Base-by-base conservation (phyloP, 1,140 invertebrate genomes). In the Tigriopus japonicus region DNA sequence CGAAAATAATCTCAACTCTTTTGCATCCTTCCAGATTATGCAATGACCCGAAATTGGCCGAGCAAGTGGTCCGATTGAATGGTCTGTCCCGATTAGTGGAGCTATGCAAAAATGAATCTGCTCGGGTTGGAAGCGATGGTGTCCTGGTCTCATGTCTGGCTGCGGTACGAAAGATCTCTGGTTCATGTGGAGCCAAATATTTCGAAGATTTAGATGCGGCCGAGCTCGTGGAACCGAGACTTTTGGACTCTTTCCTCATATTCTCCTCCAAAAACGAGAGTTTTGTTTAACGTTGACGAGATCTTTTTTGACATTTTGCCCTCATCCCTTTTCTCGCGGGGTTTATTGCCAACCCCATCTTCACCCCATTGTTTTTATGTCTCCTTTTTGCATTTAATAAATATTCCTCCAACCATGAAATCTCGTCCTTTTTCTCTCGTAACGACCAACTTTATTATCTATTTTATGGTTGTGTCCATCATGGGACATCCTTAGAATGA, bases 51-150 rank as follows among this genome's bases (percentile, higher is more conserved):
- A 78, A 79, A 63, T 82, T 85, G 0, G 81, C 86, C 0, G 72
- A 76, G 49, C 81, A 83, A 67, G 80, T 90, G 15, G 79, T 86
- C 1, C 78, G 84, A 60, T 72, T 84, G 12, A 81, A 85, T 59
- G 87, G 86, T 15, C 78, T 86, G 43, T 77, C 80, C 52, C 80
- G 83, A 69, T 76, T 94, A 64, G 77, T 85, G 59, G 71, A 78
- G 61, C 69, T 87, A 40, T 85, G 81, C 68, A 75, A 80, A 68
- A 77, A 83, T 66, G 79, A 81, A 64, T 70, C 76, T 69, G 78
- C 78, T 75, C 74, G 78, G 74, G 80, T 80, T 76, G 73, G 79
- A 74, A 77, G 79, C 77, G 80, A 85, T 78, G 82, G 79, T 70
- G 79, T 82, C 62, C 71, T 87, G 60, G 75, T 85, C 65, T 79